phyloP scores from a whole-genome alignment of 2,113 vertebrate genomes.

The Macaca fascicularis region T2T-MFA8v1.1 NC_088376.1:39690001-39690500 shows the following conservation, averaged over 20 bases:
- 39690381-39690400: too few relatives aligned
- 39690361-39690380: too few relatives aligned
- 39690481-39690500: too few relatives aligned
- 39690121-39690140: background rate
- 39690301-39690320: too few relatives aligned
- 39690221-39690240: background rate
- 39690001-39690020: background rate
- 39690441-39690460: too few relatives aligned
- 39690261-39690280: background rate
- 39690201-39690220: slow-evolving; percentile 12
- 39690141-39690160: background rate
- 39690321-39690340: too few relatives aligned
- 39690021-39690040: slow-evolving; percentile 29
- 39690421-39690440: too few relatives aligned
- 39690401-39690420: too few relatives aligned
- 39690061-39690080: slow-evolving; percentile 15
- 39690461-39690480: too few relatives aligned
- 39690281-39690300: too few relatives aligned
- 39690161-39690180: background rate
- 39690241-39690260: background rate
- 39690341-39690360: too few relatives aligned
- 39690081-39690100: background rate
- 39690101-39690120: background rate
- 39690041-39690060: background rate
- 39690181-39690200: slow-evolving; percentile 7